Evolutionary conservation across 2,797 vertebrate genomes (phyloP).

Genomic region (Ambastaia sidthimunki): DNA sequence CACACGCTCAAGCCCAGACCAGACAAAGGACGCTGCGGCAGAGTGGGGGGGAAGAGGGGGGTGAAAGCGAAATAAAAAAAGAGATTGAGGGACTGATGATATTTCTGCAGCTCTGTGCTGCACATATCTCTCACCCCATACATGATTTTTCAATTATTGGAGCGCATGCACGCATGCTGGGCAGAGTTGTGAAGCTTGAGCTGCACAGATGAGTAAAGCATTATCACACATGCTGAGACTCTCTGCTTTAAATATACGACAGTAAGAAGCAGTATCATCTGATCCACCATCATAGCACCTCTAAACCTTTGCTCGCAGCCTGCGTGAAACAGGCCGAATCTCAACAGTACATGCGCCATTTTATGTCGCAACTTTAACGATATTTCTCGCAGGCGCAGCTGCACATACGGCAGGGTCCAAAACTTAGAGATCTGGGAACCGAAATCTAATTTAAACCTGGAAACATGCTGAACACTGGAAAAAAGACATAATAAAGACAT

Average conservation of each 20-base stretch:
- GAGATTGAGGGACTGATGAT: slow-evolving; percentile 60
- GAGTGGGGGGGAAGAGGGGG: slow-evolving; percentile 44
- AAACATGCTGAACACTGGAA: background rate
- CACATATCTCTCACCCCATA: slow-evolving; percentile 60
- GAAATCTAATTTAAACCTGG: slow-evolving; percentile 16
- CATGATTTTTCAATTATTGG: slow-evolving; percentile 68
- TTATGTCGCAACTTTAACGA: slow-evolving; percentile 25
- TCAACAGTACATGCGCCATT: slow-evolving; percentile 40
- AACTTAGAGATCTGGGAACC: background rate
- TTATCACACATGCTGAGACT: slow-evolving; percentile 55
- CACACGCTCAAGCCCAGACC: slow-evolving; percentile 51
- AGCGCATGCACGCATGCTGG: slow-evolving; percentile 56
- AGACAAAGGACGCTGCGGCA: slow-evolving; percentile 68
- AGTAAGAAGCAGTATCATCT: slow-evolving; percentile 52
- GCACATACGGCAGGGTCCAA: slow-evolving; percentile 10
- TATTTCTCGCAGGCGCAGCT: slow-evolving; percentile 34
- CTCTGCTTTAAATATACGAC: slow-evolving; percentile 60
- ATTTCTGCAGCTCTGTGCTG: slow-evolving; percentile 55
- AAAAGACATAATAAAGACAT: background rate
- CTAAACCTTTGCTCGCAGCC: slow-evolving; percentile 38
- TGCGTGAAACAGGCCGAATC: slow-evolving; percentile 30
- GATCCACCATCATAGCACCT: slow-evolving; percentile 53
- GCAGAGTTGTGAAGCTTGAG: slow-evolving; percentile 41
- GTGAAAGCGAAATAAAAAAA: slow-evolving; percentile 4
- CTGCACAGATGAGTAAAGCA: slow-evolving; percentile 53